phyloP scores from a whole-genome alignment of 1,140 invertebrate genomes.

The Hestina assimilis region DNA sequence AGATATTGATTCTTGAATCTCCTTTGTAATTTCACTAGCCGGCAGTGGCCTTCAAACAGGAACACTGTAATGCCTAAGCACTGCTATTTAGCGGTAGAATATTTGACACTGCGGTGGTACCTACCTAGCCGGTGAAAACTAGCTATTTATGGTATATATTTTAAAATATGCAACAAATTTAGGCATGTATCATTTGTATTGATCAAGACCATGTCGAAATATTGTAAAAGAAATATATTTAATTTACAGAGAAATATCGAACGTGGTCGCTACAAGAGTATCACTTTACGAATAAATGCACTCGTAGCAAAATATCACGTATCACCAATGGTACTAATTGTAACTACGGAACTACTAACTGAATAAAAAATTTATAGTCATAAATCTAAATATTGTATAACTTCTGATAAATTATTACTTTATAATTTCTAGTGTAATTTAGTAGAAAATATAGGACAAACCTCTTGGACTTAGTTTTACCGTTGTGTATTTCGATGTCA shows the following conservation, averaged over 20 bases:
- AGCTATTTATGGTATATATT: neutral
- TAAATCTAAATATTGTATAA: neutral
- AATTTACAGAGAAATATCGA: neutral
- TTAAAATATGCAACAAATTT: neutral
- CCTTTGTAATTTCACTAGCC: too few species aligned
- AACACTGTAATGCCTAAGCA: too few species aligned
- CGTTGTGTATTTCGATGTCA: too few species aligned
- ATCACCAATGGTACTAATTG: constrained; percentile 21
- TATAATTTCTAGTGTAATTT: neutral
- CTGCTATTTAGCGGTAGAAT: too few species aligned
- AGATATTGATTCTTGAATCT: too few species aligned
- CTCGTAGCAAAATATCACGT: constrained; percentile 32
- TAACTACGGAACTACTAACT: neutral
- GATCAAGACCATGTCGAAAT: too few species aligned
- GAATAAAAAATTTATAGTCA: neutral
- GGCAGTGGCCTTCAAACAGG: too few species aligned
- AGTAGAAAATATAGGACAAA: neutral
- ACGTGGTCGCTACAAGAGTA: constrained; percentile 19
- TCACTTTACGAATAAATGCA: constrained; percentile 37
- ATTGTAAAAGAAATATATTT: too few species aligned
- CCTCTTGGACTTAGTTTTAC: too few species aligned
- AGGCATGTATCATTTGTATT: too few species aligned
- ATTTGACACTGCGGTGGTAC: too few species aligned
- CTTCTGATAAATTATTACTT: neutral
- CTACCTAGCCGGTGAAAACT: too few species aligned